Conservation (phyloP, 2,113 vertebrate genomes). For the Thamnophis sirtalis region DNA sequence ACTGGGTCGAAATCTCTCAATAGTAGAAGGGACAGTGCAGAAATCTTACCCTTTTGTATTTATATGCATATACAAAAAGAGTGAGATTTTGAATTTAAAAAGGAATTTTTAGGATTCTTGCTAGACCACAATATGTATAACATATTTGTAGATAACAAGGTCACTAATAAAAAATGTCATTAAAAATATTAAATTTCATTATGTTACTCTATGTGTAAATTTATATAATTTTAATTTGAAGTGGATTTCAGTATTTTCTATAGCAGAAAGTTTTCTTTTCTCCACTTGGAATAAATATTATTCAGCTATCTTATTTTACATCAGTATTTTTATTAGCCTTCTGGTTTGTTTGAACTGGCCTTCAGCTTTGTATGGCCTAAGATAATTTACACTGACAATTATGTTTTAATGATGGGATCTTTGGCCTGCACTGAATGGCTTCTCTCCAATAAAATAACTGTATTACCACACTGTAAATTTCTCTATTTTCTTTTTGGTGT, state of each 20-base stretch:
- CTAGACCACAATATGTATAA: neutral
- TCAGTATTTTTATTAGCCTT: slow-evolving; percentile 5
- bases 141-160: neutral
- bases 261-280: slow-evolving; percentile 3
- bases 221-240: neutral
- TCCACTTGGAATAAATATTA: neutral
- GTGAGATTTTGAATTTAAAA: neutral
- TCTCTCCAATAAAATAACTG: neutral
- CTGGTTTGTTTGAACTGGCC: slow-evolving; percentile 31
- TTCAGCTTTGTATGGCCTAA: slow-evolving; percentile 34
- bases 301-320: slow-evolving; percentile 25
- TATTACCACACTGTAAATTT: neutral
- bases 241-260: slow-evolving; percentile 9
- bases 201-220: neutral
- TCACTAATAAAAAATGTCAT: neutral
- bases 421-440: neutral
- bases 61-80: neutral
- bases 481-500: neutral
- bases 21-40: neutral
- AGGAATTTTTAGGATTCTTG: neutral
- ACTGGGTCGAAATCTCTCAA: neutral
- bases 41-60: neutral
- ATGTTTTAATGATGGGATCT: neutral
- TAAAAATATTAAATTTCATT: neutral
- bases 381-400: slow-evolving; percentile 39